These are phyloP conservation scores for Benthosema pterotum DNA, from an alignment of 2,797 vertebrate genomes.

Conservation along the genomic window DNA sequence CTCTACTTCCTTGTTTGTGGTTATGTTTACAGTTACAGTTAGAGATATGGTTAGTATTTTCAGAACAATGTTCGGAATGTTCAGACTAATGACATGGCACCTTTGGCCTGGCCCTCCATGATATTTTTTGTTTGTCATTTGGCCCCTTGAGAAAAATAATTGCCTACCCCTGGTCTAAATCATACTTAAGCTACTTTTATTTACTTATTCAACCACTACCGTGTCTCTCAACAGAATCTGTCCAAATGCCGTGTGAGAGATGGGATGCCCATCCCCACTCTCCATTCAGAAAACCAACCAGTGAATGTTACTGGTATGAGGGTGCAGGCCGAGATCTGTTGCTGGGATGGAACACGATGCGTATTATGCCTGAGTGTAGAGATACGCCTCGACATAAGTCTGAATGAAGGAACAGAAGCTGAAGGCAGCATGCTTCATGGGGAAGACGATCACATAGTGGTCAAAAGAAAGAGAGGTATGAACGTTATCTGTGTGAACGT, in stretches of 20 bases:
- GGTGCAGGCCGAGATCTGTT: slow-evolving; percentile 75
- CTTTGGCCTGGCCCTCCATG: too few species aligned
- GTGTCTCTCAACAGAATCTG: slow-evolving; percentile 55
- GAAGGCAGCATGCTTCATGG: slow-evolving; percentile 38
- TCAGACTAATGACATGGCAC: too few species aligned
- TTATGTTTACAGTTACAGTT: too few species aligned
- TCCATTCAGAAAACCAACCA: background rate
- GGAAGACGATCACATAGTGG: slow-evolving; percentile 31
- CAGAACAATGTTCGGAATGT: too few species aligned
- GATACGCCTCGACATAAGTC: slow-evolving; percentile 55
- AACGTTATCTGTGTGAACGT: too few species aligned
- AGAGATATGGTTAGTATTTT: too few species aligned
- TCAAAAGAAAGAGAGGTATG: slow-evolving; percentile 40
- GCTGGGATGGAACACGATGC: slow-evolving; percentile 57
- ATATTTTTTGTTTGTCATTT: too few species aligned
- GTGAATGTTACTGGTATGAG: slow-evolving; percentile 55
- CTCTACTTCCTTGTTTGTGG: too few species aligned
- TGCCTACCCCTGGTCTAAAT: too few species aligned
- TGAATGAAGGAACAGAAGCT: slow-evolving; percentile 27
- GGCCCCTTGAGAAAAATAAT: too few species aligned
- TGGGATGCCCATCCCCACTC: background rate
- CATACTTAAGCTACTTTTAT: too few species aligned
- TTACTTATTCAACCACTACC: background rate
- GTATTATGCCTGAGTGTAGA: slow-evolving; percentile 79
- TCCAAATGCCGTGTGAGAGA: slow-evolving; percentile 54